Conservation (phyloP, 2,797 vertebrate species). For the Pantherophis alleghaniensis region DNA sequence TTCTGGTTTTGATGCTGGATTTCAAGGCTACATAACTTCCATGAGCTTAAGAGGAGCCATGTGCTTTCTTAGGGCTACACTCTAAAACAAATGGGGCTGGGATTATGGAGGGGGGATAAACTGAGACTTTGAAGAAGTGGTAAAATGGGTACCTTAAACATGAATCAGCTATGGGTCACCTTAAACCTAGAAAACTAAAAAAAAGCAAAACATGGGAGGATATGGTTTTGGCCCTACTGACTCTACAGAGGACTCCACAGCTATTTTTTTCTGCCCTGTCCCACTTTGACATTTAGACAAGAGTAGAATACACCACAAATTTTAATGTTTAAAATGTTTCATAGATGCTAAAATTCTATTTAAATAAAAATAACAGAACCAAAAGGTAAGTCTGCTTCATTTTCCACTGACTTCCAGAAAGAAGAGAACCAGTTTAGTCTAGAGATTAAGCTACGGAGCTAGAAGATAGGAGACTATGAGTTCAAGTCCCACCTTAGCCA, state of each 20-base stretch:
- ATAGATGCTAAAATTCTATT: slow-evolving; percentile 21
- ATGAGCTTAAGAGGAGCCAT: not conserved
- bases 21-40: not conserved
- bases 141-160: not conserved
- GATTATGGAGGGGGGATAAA: not conserved
- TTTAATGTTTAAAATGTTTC: slow-evolving; percentile 6
- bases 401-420: not conserved
- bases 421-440: not conserved
- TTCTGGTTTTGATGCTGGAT: not conserved
- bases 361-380: not conserved
- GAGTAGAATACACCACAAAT: not conserved
- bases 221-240: not conserved
- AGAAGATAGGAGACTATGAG: not conserved
- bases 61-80: not conserved
- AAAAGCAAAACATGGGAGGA: not conserved
- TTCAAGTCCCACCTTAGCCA: not conserved
- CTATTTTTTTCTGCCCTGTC: not conserved
- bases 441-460: not conserved
- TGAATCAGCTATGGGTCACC: not conserved
- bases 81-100: not conserved
- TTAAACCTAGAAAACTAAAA: not conserved
- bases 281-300: not conserved
- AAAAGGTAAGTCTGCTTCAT: not conserved
- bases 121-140: not conserved
- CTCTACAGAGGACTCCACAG: not conserved